Percentiles rank a stretch among this genome's conserved stretches.
Evolutionary conservation across 2,113 vertebrate species (phyloP).

Genomic region (Crypturellus undulatus): DNA sequence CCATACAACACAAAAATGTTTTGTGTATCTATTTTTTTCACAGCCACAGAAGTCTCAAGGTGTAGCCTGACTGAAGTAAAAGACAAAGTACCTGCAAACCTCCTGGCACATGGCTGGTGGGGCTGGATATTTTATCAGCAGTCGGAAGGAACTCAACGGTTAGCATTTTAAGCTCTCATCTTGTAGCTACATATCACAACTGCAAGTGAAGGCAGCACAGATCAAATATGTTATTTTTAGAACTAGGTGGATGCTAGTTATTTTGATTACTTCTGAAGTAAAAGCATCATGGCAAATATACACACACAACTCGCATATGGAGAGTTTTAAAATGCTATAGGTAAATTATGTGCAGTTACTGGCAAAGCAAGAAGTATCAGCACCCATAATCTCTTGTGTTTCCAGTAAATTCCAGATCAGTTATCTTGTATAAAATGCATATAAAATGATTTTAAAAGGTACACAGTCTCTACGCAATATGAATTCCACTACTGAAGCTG

Average conservation of each 20-base stretch:
- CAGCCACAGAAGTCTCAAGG: neutral
- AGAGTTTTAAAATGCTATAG: neutral
- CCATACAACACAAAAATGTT: neutral
- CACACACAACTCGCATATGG: neutral
- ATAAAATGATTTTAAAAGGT: neutral
- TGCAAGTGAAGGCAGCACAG: neutral
- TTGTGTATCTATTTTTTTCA: neutral
- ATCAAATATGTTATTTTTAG: neutral
- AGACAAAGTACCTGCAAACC: neutral
- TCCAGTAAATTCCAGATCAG: neutral
- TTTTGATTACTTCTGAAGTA: neutral
- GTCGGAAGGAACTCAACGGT: neutral
- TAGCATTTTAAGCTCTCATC: neutral
- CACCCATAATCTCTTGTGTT: neutral
- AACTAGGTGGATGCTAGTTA: neutral
- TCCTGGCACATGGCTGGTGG: neutral
- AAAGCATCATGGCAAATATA: accelerated
- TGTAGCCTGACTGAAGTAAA: neutral
- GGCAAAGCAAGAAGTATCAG: neutral
- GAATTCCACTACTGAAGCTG: neutral
- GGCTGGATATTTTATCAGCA: neutral
- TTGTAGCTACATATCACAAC: accelerated
- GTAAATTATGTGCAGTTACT: neutral
- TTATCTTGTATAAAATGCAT: neutral
- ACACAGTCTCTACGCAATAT: too few relatives aligned